Base-by-base conservation (phyloP, 2,797 vertebrate genomes). In the Ctenosaura bakeri region DNA sequence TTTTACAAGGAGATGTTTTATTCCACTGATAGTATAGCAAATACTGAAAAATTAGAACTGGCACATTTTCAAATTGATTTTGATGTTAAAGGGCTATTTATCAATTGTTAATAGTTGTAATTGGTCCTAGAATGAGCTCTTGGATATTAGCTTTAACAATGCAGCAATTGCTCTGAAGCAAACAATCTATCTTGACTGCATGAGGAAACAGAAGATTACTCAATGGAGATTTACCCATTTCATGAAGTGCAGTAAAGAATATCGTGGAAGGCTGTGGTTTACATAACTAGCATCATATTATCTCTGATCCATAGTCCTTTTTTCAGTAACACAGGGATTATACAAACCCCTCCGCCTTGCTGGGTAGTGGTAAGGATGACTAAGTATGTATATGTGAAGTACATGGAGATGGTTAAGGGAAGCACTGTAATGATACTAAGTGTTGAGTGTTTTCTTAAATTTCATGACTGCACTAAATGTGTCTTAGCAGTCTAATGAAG, bases 171-270 rank as follows among this genome's bases (percentile, higher is more conserved):
- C 54, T 86, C 73, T 91, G 82, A 80, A 93, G 35, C 93, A 92
- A 93, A 50, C 94, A 85, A 89, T 95, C 93, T 93, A 91, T 87
- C 73, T 87, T 74, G 80, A 85, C 94, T 93, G 88, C 64, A 95
- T 92, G 64, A 94, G 82, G 84, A 91, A 96, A 91, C 26, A 50
- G 91, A 91, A 91, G 85, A 79, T 89, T 95, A n/a, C 94, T 96
- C 91, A 82, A 10, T 95, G 92, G 93, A 93, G 90, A 93, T 95
- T 22, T 69, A 94, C 24, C 85, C 91, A 94, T 94, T 96, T 95
- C 94, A 93, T 96, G 73, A 85, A 93, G 85, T 86, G 64, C 90
- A 12, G 86, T 77, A 38, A 86, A 91, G 90, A 89, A 73, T 90
- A 62, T 84, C 86, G 78, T 94, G 90, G 91, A 90, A 92, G 95